phyloP scores from a whole-genome alignment of 1,140 invertebrate species.

The Trypoxylus dichotomus region DNA sequence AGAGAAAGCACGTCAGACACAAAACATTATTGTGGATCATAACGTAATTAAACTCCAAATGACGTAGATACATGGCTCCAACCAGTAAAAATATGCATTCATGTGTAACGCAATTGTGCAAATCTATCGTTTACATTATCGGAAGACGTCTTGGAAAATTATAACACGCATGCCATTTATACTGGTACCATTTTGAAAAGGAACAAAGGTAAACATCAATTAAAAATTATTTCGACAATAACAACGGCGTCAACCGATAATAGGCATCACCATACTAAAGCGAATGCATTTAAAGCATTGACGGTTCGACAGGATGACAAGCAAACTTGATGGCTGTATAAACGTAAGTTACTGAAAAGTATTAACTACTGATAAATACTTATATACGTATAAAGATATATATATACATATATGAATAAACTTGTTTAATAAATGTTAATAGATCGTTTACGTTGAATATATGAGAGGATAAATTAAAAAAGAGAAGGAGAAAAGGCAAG shows the following conservation, averaged over 20 bases:
- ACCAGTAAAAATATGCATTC: not conserved
- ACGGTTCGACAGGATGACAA: not conserved
- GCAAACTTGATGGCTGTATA: not conserved
- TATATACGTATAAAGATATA: too few relatives aligned
- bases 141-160: not conserved
- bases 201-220: conserved; percentile 22
- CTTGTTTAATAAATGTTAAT: conserved; percentile 14
- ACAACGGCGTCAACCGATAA: not conserved
- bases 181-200: not conserved
- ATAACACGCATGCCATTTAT: not conserved
- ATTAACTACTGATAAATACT: not conserved
- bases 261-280: not conserved
- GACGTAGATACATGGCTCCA: not conserved
- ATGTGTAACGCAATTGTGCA: not conserved
- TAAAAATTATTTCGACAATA: conserved; percentile 17
- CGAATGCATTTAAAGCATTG: not conserved
- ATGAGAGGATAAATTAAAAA: not conserved
- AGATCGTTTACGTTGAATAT: not conserved
- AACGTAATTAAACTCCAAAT: not conserved
- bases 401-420: too few relatives aligned
- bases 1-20: too few relatives aligned
- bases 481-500: not conserved
- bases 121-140: conserved; percentile 1
- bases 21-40: conserved; percentile 13
- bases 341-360: not conserved